Base-by-base conservation (phyloP, 2,888 invertebrate species). In the Kryphioiulus occultus region DNA sequence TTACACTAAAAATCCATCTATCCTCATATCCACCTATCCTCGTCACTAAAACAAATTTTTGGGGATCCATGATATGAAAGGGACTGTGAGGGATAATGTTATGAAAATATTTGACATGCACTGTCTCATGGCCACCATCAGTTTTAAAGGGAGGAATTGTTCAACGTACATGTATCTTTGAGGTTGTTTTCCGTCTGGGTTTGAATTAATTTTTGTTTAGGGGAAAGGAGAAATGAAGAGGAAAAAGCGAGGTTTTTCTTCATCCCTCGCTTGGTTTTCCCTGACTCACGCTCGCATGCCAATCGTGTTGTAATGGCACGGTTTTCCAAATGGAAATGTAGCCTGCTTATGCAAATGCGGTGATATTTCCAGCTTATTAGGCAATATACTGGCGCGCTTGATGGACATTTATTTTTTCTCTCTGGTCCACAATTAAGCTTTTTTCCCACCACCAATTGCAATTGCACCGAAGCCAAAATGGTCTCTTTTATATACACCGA, bases 321-420 rank as follows among this genome's bases (percentile, higher is more conserved):
- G 78, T 78, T 78, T 78, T 78, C 78, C 30, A 78, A 78, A 78
- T 78, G 78, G 78, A 78, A 78, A 78, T 30, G 26, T 30, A 30
- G 30, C 78, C 78, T 78, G 78, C 78, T 78, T 78, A 78, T 78
- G 78, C 78, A 78, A 78, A 78, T 78, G 26, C 78, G 78, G 30
- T 26, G 22, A 78, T 78, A 78, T 78, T 78, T 78, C 78, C 78
- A 78, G 78, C 78, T 78, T 78, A 78, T 78, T 78, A 78, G 78
- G 78, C 78, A 26, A 78, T 78, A 78, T 78, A 78, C 78, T 10
- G 78, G 78, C 78, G 78, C 12, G 78, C 78, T 78, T 78, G 78
- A 78, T 78, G 78, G 78, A 78, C 78, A 78, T 78, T 30, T 78
- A 78, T 78, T 78, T 78, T 78, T 78, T 78, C 78, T 78, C 78